Base-by-base conservation (phyloP, 2,797 vertebrate genomes). In the Lepilemur ruficaudatus region DNA sequence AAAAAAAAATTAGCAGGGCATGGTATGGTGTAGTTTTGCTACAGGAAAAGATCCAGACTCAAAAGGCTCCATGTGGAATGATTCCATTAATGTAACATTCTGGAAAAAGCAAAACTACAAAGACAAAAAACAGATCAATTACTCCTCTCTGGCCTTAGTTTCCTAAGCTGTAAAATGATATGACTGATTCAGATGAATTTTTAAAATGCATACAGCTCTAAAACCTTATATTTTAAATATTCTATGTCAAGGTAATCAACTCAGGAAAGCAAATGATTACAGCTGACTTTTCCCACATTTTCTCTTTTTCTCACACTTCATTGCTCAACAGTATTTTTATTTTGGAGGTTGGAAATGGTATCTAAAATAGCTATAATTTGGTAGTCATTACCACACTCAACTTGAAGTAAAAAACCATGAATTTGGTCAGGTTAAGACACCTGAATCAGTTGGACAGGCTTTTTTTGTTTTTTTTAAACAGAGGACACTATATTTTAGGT, bases 351-450 rank as follows among this genome's bases (percentile, higher is more conserved):
- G 32, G 12, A 50, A 93, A 72, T 32, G 22, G 11, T 20, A 88
- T 84, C 76, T 87, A 89, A 85, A 82, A 70, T 55, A 93, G 10
- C 69, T 95, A 10, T 38, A 94, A 87, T 52, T 55, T 76, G 67
- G 81, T 50, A 89, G 18, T 82, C 41, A 55, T 55, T 91, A 75
- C 2, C 63, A 94, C 5, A 75, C 8, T 87, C 72, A 75, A 80
- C 41, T 80, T 95, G 63, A 90, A 97, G 57, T 43, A 89, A 83
- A 81, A 84, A 76, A 65, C 63, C 41, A 32, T 80, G 35, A 92
- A 78, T 76, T 81, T 91, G 63, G n/a, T 84, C 50, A 87, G 25
- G 46, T 84, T 94, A 93, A 93, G 28, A 84, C 2, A 65, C 28
- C 4, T 70, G 30, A 70, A 88, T 46, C 46, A 69, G 23, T 25